phyloP scores from a whole-genome alignment of 2,113 vertebrate genomes.

The Manacus vitellinus region DNA sequence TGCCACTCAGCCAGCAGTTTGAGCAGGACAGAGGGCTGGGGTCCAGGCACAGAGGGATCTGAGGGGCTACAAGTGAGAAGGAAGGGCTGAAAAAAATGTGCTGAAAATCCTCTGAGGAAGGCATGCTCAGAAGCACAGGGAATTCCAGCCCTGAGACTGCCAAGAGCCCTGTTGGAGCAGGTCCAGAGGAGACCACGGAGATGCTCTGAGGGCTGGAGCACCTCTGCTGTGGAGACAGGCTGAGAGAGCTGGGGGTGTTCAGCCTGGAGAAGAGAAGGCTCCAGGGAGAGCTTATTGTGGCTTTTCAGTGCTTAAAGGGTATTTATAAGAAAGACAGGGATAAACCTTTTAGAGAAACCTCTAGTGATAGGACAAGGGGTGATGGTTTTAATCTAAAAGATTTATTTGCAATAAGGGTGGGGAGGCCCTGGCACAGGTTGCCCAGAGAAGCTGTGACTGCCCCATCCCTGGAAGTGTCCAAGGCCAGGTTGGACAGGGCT shows the following conservation, averaged over 20 bases:
- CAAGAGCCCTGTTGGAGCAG: neutral
- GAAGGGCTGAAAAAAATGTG: neutral
- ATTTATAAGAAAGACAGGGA: neutral
- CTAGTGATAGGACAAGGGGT: neutral
- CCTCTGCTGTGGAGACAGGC: neutral
- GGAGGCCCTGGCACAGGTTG: neutral
- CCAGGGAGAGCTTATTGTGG: neutral
- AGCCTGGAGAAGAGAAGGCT: neutral
- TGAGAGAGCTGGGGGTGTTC: neutral
- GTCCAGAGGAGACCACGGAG: neutral
- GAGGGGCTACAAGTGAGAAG: neutral
- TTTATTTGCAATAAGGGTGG: neutral
- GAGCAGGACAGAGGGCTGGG: neutral
- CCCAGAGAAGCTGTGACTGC: neutral
- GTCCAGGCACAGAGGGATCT: neutral
- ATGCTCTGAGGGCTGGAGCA: neutral
- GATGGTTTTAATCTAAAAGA: neutral
- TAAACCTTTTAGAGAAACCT: neutral
- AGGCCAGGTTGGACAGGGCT: neutral
- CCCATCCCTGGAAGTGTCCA: neutral
- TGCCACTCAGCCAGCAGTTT: neutral
- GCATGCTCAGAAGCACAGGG: neutral
- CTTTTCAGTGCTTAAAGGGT: neutral
- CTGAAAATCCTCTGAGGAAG: neutral
- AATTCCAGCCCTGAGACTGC: neutral